Percentiles rank a stretch among this genome's conserved stretches.
Evolutionary conservation across 2,797 vertebrate genomes (phyloP).

Genomic region (Phoxinus dragarum): DNA sequence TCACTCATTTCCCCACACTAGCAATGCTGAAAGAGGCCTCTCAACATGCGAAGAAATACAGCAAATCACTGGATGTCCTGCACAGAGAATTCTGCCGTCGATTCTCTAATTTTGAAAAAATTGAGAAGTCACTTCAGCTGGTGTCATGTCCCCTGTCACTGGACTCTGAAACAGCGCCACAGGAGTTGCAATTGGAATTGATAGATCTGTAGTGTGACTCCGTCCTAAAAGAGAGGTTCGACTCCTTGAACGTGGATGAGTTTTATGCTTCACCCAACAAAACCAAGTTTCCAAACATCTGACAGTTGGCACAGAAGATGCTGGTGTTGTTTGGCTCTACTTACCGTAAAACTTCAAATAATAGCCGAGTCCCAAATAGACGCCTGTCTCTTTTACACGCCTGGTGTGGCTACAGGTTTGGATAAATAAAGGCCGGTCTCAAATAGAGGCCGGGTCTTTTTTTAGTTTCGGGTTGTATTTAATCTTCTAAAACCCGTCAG

Average conservation of each 20-base stretch:
- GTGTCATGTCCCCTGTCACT: constrained; percentile 54
- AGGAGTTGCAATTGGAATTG: constrained; percentile 46
- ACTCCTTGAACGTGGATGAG: background rate
- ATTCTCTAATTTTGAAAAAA: constrained; percentile 60
- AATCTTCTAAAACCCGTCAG: too few relatives aligned
- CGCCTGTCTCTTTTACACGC: too few relatives aligned
- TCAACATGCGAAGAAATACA: constrained; percentile 48
- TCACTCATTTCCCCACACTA: constrained; percentile 46
- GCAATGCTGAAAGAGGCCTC: background rate
- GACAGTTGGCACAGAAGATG: constrained; percentile 48
- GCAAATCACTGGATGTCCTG: constrained; percentile 50
- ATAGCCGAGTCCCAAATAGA: too few relatives aligned
- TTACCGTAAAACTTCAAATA: too few relatives aligned
- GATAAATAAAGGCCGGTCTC: too few relatives aligned
- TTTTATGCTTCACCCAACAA: constrained; percentile 43
- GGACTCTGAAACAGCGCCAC: constrained; percentile 52
- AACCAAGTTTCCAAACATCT: constrained; percentile 32
- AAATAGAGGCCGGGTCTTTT: too few relatives aligned
- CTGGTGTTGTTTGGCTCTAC: constrained; percentile 55
- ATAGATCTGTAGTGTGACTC: constrained; percentile 48
- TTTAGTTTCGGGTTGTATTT: too few relatives aligned
- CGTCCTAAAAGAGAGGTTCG: constrained; percentile 53
- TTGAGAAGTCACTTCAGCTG: constrained; percentile 56
- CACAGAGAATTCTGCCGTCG: constrained; percentile 56
- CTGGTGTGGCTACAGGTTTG: too few relatives aligned